These are phyloP conservation scores for Ia io DNA, from an alignment of 2,113 vertebrate genomes.

Conservation along the genomic window DNA sequence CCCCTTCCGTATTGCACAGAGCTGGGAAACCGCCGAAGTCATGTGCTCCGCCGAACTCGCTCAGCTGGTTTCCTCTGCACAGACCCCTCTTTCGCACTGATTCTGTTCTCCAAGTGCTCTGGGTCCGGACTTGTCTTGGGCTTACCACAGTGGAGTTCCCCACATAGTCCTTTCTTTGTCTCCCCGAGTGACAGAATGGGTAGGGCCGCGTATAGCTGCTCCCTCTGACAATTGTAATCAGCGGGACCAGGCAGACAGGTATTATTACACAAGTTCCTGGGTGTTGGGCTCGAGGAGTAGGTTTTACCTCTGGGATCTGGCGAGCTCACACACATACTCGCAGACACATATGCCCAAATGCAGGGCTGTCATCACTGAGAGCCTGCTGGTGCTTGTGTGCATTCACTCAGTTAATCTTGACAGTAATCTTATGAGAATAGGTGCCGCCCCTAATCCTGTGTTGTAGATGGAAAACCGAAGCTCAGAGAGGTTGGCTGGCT, in stretches of 20 bases:
- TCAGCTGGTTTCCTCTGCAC: constrained; percentile 70
- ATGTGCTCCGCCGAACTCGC: constrained; percentile 67
- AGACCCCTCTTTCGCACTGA: constrained; percentile 60
- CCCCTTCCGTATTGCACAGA: constrained; percentile 59
- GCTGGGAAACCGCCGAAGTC: constrained; percentile 56
- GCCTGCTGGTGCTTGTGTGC: not conserved
- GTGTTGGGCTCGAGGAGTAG: not conserved
- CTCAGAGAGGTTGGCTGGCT: not conserved
- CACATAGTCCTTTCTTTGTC: constrained; percentile 38
- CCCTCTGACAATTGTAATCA: not conserved
- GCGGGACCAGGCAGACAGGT: not conserved
- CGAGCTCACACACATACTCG: too few relatives aligned
- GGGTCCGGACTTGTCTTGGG: constrained; percentile 62
- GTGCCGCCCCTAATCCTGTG: not conserved
- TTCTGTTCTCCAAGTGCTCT: not conserved
- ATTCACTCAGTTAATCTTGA: not conserved
- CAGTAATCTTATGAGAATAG: not conserved
- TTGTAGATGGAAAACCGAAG: not conserved
- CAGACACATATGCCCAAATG: fast-evolving
- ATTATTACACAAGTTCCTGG: not conserved
- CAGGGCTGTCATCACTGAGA: not conserved
- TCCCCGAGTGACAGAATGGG: not conserved
- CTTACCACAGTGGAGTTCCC: constrained; percentile 9
- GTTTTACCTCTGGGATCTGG: not conserved
- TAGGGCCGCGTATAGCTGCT: not conserved